phyloP scores from a whole-genome alignment of 2,888 invertebrate species.

The Orgyia antiqua region DNA sequence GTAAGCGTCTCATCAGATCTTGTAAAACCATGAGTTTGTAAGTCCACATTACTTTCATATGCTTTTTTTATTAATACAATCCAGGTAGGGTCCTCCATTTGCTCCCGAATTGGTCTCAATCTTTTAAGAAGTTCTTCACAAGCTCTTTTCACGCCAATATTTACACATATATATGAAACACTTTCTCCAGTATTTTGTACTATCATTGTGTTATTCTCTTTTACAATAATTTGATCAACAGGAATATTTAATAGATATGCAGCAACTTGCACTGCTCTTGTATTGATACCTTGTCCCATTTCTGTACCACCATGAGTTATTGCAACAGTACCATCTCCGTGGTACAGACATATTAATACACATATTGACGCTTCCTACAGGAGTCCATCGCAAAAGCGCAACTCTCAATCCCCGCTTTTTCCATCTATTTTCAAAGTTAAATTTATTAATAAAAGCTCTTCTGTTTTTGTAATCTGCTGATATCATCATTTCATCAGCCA shows the following conservation, averaged over 20 bases:
- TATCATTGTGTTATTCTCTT: slow-evolving; percentile 20
- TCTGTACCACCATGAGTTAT: slow-evolving; percentile 82
- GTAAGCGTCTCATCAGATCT: slow-evolving; percentile 36
- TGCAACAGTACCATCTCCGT: slow-evolving; percentile 81
- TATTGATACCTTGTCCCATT: slow-evolving; percentile 87
- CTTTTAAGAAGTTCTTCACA: slow-evolving; percentile 38
- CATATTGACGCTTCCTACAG: slow-evolving; percentile 37
- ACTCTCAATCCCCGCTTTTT: slow-evolving; percentile 81
- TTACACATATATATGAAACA: slow-evolving; percentile 49
- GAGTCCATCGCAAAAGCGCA: slow-evolving; percentile 78
- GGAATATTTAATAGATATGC: slow-evolving; percentile 17
- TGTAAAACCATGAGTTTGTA: slow-evolving; percentile 82
- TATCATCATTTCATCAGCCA: slow-evolving; percentile 71
- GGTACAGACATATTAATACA: slow-evolving; percentile 78
- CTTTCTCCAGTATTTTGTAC: slow-evolving; percentile 22
- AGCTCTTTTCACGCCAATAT: slow-evolving; percentile 31
- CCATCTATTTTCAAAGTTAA: slow-evolving; percentile 82
- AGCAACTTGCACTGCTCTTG: slow-evolving; percentile 83
- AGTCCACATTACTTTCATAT: slow-evolving; percentile 70
- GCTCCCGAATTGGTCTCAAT: slow-evolving; percentile 58
- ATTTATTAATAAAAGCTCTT: slow-evolving; percentile 62
- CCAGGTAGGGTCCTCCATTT: slow-evolving; percentile 74
- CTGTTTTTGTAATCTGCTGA: slow-evolving; percentile 73
- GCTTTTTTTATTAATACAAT: slow-evolving; percentile 73
- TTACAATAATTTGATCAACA: slow-evolving; percentile 18